A percentile compares a stretch with the other conserved stretches of the same genome.
These are phyloP conservation scores for Nettapus auritus DNA, from an alignment of 2,113 vertebrate genomes.

Conservation along the genomic window DNA sequence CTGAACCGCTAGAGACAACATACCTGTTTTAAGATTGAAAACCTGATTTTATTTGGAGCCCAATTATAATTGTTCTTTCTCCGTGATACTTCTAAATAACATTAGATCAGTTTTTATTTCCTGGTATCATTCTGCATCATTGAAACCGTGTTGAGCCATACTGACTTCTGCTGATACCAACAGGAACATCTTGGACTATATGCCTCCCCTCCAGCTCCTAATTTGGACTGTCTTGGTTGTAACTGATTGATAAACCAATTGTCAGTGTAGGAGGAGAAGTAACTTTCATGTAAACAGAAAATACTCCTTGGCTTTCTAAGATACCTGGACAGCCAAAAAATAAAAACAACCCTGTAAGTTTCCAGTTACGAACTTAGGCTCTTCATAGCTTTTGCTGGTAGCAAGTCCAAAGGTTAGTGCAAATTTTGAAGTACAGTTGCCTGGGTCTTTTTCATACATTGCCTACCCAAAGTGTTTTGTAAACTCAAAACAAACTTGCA, in stretches of 20 bases:
- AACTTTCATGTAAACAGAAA: not conserved
- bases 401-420: not conserved
- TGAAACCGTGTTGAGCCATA: not conserved
- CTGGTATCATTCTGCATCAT: not conserved
- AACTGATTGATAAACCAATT: not conserved
- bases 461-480: not conserved
- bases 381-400: not conserved
- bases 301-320: not conserved
- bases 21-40: not conserved
- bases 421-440: not conserved
- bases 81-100: not conserved
- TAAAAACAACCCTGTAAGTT: not conserved
- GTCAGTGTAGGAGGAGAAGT: not conserved
- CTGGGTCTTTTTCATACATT: not conserved
- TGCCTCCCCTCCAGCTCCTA: not conserved
- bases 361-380: not conserved
- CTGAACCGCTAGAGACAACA: not conserved
- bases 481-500: not conserved
- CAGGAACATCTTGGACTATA: not conserved
- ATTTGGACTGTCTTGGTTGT: not conserved
- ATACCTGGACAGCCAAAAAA: not conserved
- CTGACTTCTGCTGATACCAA: not conserved
- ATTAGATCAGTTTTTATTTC: not conserved
- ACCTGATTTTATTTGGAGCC: not conserved
- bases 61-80: not conserved